Conservation (phyloP, 1,140 invertebrate genomes). For the Diorhabda carinulata region DNA sequence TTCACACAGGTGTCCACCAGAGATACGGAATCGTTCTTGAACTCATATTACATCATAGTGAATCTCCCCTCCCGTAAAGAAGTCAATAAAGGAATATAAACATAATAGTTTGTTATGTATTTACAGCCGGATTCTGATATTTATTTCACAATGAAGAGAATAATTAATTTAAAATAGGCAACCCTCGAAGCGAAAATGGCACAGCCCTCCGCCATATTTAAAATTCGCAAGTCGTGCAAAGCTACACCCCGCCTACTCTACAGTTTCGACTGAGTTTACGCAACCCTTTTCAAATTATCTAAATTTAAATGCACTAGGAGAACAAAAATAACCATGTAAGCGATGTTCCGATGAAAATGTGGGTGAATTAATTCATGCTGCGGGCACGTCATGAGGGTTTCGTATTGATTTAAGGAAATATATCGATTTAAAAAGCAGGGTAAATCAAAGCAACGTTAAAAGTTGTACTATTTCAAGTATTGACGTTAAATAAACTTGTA, state of each 20-base stretch:
- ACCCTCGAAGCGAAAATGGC: constrained; percentile 29
- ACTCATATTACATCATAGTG: constrained; percentile 38
- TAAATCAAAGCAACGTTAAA: constrained; percentile 22
- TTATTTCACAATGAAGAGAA: background rate
- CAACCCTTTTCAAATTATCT: constrained; percentile 38
- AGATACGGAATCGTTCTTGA: constrained; percentile 35
- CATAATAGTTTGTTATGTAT: constrained; percentile 18
- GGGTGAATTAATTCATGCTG: constrained; percentile 28
- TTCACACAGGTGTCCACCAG: constrained; percentile 42
- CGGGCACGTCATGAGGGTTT: constrained; percentile 33
- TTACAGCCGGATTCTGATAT: constrained; percentile 1
- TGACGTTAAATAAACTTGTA: too few species aligned
- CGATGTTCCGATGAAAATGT: constrained; percentile 25
- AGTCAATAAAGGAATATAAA: constrained; percentile 24
- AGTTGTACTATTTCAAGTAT: too few species aligned
- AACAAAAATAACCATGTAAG: constrained; percentile 13
- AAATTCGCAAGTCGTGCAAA: constrained; percentile 25
- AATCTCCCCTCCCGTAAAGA: constrained; percentile 23
- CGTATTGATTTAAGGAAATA: constrained; percentile 44
- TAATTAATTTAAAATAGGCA: constrained; percentile 13
- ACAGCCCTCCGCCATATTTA: constrained; percentile 43
- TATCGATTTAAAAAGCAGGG: constrained; percentile 43
- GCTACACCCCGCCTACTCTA: constrained; percentile 41
- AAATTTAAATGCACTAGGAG: constrained; percentile 22
- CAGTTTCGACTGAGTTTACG: constrained; percentile 30